Percentiles rank a stretch among this genome's conserved stretches.
Conservation (phyloP, 2,888 invertebrate species). For the Agrotis exclamationis region DNA sequence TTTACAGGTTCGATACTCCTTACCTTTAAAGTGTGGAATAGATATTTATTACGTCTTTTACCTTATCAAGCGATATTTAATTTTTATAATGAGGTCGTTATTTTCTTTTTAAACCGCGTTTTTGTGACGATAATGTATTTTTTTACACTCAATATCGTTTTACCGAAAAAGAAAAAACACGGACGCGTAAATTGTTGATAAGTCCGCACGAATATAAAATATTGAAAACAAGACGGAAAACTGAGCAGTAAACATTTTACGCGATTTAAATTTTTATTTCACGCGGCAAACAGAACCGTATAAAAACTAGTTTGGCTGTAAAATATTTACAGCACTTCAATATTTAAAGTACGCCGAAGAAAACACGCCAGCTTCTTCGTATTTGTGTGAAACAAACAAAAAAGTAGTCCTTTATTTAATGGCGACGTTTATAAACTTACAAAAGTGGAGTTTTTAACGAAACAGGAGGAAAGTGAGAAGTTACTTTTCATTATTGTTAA, state of each 20-base stretch:
- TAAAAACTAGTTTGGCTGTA: constrained; percentile 47
- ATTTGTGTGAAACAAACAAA: constrained; percentile 59
- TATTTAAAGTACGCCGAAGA: constrained; percentile 58
- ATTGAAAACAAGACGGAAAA: constrained; percentile 30
- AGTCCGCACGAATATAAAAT: constrained; percentile 32
- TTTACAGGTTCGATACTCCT: constrained; percentile 20
- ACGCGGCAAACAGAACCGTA: constrained; percentile 11
- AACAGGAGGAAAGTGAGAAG: constrained; percentile 50
- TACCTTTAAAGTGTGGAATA: background rate
- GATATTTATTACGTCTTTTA: constrained; percentile 26
- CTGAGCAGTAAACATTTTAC: constrained; percentile 42
- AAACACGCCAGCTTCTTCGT: constrained; percentile 50
- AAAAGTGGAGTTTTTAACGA: constrained; percentile 58
- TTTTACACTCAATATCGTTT: background rate
- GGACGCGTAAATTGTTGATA: background rate
- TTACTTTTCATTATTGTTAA: constrained; percentile 55
- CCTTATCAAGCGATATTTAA: constrained; percentile 24
- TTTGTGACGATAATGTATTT: background rate
- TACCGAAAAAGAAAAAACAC: constrained; percentile 6
- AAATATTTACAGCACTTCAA: constrained; percentile 61
- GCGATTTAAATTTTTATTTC: constrained; percentile 37
- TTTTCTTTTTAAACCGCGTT: background rate
- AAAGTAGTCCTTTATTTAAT: constrained; percentile 53
- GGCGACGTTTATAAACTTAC: constrained; percentile 50
- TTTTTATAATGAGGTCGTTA: constrained; percentile 41